Conservation (phyloP, 2,113 vertebrate species). For the Etia nguti region DNA sequence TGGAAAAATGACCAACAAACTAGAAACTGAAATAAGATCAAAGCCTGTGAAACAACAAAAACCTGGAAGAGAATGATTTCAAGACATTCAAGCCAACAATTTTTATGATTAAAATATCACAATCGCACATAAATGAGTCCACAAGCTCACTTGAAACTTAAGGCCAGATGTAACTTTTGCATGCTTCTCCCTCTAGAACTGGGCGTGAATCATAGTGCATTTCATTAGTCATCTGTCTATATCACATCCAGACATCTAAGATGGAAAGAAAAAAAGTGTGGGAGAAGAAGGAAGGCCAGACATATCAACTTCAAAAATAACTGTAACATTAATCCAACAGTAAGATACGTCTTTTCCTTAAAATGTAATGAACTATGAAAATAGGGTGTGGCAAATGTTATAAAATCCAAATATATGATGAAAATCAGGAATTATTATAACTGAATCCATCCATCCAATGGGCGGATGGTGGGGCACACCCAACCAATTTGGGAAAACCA, state of each 20-base stretch:
- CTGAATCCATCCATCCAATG: not conserved
- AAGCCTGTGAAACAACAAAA: fast-evolving
- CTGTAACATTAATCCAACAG: not conserved
- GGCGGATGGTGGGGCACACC: not conserved
- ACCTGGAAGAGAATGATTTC: not conserved
- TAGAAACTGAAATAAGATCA: not conserved
- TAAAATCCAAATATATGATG: not conserved
- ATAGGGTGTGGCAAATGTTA: not conserved
- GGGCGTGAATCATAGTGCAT: not conserved
- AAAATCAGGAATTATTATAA: not conserved
- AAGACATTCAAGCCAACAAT: not conserved
- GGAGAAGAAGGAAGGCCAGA: not conserved
- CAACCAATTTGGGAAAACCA: not conserved
- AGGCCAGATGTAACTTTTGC: not conserved
- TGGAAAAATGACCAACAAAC: not conserved
- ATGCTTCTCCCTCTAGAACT: not conserved
- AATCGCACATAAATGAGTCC: not conserved
- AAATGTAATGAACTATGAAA: not conserved
- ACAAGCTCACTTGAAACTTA: not conserved
- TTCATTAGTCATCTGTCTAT: not conserved
- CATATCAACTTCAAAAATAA: not conserved
- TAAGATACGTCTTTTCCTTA: not conserved
- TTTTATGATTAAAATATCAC: not conserved
- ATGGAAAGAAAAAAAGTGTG: not conserved
- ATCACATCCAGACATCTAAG: not conserved